Evolutionary conservation across 1,140 invertebrate genomes (phyloP).

Genomic region (Panagrolaimus sp.): DNA sequence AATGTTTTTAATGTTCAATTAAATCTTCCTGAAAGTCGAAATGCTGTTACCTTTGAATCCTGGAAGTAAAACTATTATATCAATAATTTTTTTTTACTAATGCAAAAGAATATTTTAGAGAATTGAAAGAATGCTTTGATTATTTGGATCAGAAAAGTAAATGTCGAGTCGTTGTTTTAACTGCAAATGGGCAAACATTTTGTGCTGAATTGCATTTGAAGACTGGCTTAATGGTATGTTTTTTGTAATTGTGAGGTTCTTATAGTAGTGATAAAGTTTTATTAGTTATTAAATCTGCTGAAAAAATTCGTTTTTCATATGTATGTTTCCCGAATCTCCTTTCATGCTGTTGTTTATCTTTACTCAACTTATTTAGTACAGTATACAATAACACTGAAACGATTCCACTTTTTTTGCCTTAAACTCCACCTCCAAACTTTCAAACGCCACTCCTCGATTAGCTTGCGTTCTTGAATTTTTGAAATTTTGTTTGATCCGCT

Average conservation of each 20-base stretch:
- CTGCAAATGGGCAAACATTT: slow-evolving; percentile 75
- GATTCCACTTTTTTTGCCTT: no score
- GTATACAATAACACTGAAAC: no score
- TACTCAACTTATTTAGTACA: no score
- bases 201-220: slow-evolving; percentile 68
- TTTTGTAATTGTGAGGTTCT: neutral
- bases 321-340: no score
- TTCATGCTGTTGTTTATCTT: no score
- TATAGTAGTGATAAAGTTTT: no score
- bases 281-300: no score
- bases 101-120: slow-evolving; percentile 62
- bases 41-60: slow-evolving; percentile 38
- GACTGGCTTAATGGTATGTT: slow-evolving; percentile 31
- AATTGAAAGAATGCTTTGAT: slow-evolving; percentile 76
- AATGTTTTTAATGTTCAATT: slow-evolving; percentile 38
- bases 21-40: slow-evolving; percentile 37
- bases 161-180: slow-evolving; percentile 78
- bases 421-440: no score
- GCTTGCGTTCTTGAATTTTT: no score
- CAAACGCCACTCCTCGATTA: no score
- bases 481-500: no score
- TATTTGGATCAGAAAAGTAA: slow-evolving; percentile 70
- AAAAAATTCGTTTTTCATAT: no score
- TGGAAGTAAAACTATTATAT: slow-evolving; percentile 33
- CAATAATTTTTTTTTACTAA: slow-evolving; percentile 18